Base-by-base conservation (phyloP, 2,888 invertebrate genomes). In the Hipparchia sbordonii region DNA sequence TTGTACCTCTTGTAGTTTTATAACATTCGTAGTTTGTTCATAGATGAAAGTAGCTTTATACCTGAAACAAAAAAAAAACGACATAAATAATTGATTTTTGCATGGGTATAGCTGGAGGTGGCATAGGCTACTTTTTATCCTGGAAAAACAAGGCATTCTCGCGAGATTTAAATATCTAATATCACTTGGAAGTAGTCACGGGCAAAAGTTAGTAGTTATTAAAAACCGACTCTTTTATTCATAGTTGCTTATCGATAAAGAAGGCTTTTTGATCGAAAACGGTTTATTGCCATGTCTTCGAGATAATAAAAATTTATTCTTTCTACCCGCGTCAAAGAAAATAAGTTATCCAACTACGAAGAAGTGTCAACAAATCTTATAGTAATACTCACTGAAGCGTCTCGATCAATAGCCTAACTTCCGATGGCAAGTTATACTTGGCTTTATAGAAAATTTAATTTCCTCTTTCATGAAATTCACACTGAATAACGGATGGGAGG, bases 381-480 rank as follows among this genome's bases (percentile, higher is more conserved):
- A 74, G 74, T 71, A 71, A 73, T 73, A 72, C 67, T 71, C 71
- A 8, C 57, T 23, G 66, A 65, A 60, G 68, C 72, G 67, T 67
- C 65, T 33, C 75, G 73, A 77, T 77, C 78, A 76, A 77, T 78
- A 77, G 68, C 70, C 67, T 73, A 73, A 77, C 72, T 76, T 76
- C 73, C 75, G 72, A 77, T 79, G 74, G 76, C 74, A 78, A 80
- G 76, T 80, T 80, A 79, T 79, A 78, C 77, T 77, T 76, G 78
- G 72, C 76, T 79, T 78, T 79, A 78, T 77, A 81, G 81, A 84
- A 80, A 82, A 88, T 88, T 90, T 86, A 91, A 92, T 91, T 91
- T 91, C 89, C 89, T 84, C 82, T 78, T 79, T 84, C 84, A 81
- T 77, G 76, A 74, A 78, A 82, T 79, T 81, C 80, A 73, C 74